Percentiles rank a stretch among this genome's conserved stretches.
Conservation (phyloP, 2,888 invertebrate species). For the Trichogramma dendrolimi region DNA sequence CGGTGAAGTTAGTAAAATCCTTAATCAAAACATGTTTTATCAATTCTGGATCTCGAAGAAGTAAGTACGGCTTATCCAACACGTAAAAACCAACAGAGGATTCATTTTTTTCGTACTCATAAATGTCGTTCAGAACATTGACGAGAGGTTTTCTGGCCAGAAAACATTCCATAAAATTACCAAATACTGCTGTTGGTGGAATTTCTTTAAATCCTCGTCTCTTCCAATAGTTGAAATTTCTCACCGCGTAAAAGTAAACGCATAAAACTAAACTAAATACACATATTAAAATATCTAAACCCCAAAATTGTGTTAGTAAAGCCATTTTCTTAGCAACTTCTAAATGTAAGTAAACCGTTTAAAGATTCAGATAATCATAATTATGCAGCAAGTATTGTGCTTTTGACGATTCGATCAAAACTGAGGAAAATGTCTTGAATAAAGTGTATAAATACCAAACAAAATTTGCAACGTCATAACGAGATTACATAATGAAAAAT, state of each 20-base stretch:
- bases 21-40: constrained; percentile 52
- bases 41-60: constrained; percentile 52
- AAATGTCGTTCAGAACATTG: constrained; percentile 46
- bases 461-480: no score
- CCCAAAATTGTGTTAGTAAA: constrained; percentile 35
- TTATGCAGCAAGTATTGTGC: no score
- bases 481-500: no score
- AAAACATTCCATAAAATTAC: constrained; percentile 49
- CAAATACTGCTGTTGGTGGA: constrained; percentile 49
- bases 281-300: constrained; percentile 34
- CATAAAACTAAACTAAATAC: constrained; percentile 23
- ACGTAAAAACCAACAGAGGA: constrained; percentile 48
- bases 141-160: constrained; percentile 41
- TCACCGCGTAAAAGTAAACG: constrained; percentile 39
- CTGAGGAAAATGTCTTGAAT: no score
- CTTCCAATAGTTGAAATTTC: constrained; percentile 45
- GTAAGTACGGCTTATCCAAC: constrained; percentile 51
- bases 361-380: no score
- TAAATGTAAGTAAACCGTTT: no score
- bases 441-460: no score
- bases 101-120: constrained; percentile 41
- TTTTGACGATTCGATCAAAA: no score
- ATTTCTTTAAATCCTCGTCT: constrained; percentile 49
- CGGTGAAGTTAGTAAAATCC: constrained; percentile 52
- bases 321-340: constrained; percentile 31